phyloP scores from a whole-genome alignment of 1,140 invertebrate genomes.

The Odontomachus brunneus region DNA sequence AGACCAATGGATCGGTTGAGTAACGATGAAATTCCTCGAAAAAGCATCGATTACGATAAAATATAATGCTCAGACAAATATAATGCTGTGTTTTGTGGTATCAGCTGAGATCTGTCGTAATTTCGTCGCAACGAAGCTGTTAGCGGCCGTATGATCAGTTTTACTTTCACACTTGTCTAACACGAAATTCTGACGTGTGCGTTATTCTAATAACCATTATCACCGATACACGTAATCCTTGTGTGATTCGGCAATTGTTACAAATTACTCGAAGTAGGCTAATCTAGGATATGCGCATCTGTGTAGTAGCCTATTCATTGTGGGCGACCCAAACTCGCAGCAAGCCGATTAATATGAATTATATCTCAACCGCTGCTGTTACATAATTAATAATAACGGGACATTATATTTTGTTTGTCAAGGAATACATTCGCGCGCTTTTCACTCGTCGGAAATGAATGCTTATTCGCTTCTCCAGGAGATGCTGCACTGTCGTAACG shows the following conservation, averaged over 20 bases:
- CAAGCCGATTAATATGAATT: constrained; percentile 9
- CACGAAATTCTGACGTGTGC: neutral
- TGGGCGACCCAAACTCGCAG: neutral
- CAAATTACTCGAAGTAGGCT: constrained; percentile 6
- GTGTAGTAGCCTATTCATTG: neutral
- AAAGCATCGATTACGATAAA: too few species aligned
- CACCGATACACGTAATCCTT: neutral
- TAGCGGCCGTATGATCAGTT: neutral
- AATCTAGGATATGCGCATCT: constrained; percentile 20
- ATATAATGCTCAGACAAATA: too few species aligned
- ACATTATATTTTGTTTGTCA: neutral
- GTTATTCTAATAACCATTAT: neutral
- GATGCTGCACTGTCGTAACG: neutral
- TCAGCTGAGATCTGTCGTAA: too few species aligned
- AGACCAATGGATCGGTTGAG: too few species aligned
- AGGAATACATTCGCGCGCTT: neutral
- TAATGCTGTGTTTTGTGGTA: too few species aligned
- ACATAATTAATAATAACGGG: neutral
- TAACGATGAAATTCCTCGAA: too few species aligned
- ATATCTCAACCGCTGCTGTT: neutral
- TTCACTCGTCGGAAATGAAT: too few species aligned
- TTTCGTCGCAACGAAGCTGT: neutral
- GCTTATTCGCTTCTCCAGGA: neutral
- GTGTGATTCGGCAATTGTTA: neutral
- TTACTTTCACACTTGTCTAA: neutral